These are phyloP conservation scores for Atrina japonica DNA, from an alignment of 2,888 invertebrate species.

Conservation along the genomic window DNA sequence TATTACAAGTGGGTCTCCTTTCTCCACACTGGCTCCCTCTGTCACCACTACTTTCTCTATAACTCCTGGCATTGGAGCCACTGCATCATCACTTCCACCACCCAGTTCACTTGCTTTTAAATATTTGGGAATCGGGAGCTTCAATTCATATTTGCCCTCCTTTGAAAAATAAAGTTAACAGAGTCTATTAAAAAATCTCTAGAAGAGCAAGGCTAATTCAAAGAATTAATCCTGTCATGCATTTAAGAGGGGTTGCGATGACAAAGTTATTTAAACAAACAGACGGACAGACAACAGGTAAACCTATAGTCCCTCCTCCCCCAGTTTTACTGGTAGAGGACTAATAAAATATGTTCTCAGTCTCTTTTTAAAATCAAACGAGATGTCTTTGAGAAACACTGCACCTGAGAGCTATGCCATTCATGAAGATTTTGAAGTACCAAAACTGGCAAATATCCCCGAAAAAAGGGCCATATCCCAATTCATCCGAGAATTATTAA, in stretches of 20 bases:
- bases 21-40: constrained; percentile 89
- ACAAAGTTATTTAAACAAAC: too few species aligned
- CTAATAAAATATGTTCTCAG: too few species aligned
- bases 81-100: constrained; percentile 82
- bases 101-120: constrained; percentile 74
- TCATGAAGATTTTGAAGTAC: too few species aligned
- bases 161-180: constrained; percentile 45
- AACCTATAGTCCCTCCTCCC: not conserved
- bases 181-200: not conserved
- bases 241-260: not conserved
- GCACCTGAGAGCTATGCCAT: too few species aligned
- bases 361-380: too few species aligned
- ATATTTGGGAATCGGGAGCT: constrained; percentile 81
- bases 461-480: too few species aligned
- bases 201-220: too few species aligned
- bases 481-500: too few species aligned
- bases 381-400: too few species aligned
- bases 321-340: not conserved
- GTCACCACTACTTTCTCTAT: constrained; percentile 94
- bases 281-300: too few species aligned
- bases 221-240: not conserved
- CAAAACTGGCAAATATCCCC: too few species aligned
- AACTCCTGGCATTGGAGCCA: constrained; percentile 98
- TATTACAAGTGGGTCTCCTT: constrained; percentile 94
- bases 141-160: constrained; percentile 74